phyloP scores from a whole-genome alignment of 2,888 invertebrate species.

The Ceramica pisi region DNA sequence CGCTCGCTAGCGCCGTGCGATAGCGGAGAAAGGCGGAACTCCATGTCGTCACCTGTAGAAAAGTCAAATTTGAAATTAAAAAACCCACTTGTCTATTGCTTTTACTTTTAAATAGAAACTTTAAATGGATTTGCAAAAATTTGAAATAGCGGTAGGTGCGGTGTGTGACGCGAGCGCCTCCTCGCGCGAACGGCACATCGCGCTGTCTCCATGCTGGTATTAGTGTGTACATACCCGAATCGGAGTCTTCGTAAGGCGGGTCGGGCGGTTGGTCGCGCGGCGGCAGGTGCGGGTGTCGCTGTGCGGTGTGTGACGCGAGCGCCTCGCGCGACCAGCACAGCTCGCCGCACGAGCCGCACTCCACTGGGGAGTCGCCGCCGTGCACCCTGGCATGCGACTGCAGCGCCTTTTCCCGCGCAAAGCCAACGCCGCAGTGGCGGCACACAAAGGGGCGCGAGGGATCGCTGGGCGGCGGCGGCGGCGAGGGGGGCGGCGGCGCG shows the following conservation, averaged over 20 bases:
- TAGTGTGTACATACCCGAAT: conserved; percentile 64
- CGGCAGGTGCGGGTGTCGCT: conserved; percentile 84
- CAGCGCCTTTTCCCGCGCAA: conserved; percentile 95
- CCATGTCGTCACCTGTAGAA: conserved; percentile 82
- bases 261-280: conserved; percentile 59
- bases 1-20: conserved; percentile 66
- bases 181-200: no score
- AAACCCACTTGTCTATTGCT: no score
- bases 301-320: conserved; percentile 80
- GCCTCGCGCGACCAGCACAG: conserved; percentile 94
- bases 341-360: conserved; percentile 95
- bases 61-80: not conserved
- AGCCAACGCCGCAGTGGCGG: conserved; percentile 92
- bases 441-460: conserved; percentile 95
- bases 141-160: no score
- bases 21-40: conserved; percentile 82
- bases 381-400: conserved; percentile 95
- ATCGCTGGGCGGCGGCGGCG: conserved; percentile 88
- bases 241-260: conserved; percentile 74
- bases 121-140: not conserved
- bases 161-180: no score
- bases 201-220: no score
- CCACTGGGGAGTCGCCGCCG: conserved; percentile 95
- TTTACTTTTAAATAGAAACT: not conserved
- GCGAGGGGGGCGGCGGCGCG: conserved; percentile 69